Conservation (phyloP, 2,888 invertebrate genomes). For the Sarcophaga carnaria region DNA sequence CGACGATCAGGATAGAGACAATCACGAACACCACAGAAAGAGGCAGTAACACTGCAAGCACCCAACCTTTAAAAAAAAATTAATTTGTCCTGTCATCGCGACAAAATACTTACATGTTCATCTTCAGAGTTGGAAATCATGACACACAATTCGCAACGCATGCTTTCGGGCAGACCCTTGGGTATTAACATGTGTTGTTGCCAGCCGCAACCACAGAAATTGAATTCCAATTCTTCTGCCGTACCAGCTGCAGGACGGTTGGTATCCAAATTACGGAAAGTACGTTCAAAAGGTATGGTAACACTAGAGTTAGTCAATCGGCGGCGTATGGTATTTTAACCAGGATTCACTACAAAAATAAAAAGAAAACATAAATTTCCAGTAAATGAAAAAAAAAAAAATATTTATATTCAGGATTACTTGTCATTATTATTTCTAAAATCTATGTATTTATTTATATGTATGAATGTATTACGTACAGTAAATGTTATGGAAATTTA, state of each 20-base stretch:
- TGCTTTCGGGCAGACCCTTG: conserved; percentile 86
- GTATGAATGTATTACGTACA: too few species aligned
- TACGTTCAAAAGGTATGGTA: conserved; percentile 91
- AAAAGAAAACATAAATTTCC: background rate
- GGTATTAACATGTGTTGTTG: conserved; percentile 91
- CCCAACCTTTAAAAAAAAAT: conserved; percentile 76
- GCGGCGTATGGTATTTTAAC: conserved; percentile 86
- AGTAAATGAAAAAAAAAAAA: too few species aligned
- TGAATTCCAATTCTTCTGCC: conserved; percentile 84
- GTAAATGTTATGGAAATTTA: too few species aligned
- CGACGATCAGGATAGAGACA: conserved; percentile 90
- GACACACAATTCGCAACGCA: conserved; percentile 87
- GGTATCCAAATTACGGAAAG: conserved; percentile 87
- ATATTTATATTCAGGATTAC: too few species aligned
- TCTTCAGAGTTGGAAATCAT: conserved; percentile 90
- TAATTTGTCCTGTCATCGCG: background rate
- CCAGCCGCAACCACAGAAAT: conserved; percentile 95
- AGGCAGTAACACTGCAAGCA: conserved; percentile 88
- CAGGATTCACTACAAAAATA: conserved; percentile 84
- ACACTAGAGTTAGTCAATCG: conserved; percentile 88
- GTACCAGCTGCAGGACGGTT: conserved; percentile 84
- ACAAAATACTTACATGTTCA: conserved; percentile 82
- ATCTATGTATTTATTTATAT: too few species aligned
- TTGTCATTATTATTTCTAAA: too few species aligned
- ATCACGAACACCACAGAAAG: conserved; percentile 91